Conservation (phyloP, 2,113 vertebrate species). For the Pelmatolapia mariae region DNA sequence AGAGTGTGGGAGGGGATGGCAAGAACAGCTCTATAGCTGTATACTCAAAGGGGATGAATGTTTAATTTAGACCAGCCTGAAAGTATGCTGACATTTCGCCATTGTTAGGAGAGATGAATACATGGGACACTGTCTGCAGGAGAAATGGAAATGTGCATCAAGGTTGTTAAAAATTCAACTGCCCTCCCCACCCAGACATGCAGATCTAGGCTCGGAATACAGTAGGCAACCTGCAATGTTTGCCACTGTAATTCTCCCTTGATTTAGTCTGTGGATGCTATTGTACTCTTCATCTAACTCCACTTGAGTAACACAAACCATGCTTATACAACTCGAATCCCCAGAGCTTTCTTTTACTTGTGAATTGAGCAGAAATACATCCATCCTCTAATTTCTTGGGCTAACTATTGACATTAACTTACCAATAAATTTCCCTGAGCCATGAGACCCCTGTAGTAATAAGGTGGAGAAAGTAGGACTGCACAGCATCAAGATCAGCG, state of each 20-base stretch:
- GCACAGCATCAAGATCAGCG: neutral
- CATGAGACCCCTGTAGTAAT: neutral
- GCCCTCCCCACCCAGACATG: conserved; percentile 4
- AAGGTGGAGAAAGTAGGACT: neutral
- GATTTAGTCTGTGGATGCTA: neutral
- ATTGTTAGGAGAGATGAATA: conserved; percentile 66
- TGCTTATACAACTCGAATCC: neutral
- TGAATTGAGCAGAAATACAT: neutral
- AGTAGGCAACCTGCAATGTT: neutral
- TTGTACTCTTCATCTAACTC: neutral
- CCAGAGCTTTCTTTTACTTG: neutral
- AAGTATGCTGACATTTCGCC: conserved; percentile 68
- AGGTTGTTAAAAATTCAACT: conserved; percentile 61
- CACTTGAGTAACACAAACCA: neutral
- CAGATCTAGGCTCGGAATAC: conserved; percentile 28
- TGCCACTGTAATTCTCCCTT: neutral
- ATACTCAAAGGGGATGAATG: conserved; percentile 59
- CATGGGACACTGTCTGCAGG: conserved; percentile 55
- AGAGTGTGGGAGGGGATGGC: conserved; percentile 16
- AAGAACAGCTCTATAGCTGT: conserved; percentile 29
- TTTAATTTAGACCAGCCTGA: conserved; percentile 68
- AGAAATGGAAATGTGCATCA: conserved; percentile 64
- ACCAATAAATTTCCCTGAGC: neutral
- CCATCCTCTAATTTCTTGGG: neutral
- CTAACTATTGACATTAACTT: neutral